Base-by-base conservation (phyloP, 1,140 invertebrate species). In the Heliconius melpomene region DNA sequence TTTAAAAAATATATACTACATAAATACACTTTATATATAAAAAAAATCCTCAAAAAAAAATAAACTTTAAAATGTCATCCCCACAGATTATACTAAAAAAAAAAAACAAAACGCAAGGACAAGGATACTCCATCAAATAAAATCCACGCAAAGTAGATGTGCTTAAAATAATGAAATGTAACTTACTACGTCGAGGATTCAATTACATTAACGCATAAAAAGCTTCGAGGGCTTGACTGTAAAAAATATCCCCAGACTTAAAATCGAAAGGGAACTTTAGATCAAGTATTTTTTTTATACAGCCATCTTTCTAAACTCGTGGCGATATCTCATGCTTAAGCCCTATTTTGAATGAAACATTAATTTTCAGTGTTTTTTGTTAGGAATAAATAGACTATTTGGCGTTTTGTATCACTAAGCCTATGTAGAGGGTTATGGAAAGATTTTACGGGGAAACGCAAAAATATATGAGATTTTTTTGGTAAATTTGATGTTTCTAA, bases 211-310 rank as follows among this genome's bases (percentile, higher is more conserved):
- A 72, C 76, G 71, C 70, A 60, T 77, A 78, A 78, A 78, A 78
- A 78, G 52, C 75, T 29, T 29, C 13, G 74, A 38, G 32, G 38
- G 72, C 72, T 20, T 23, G 50, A 72, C 38, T 52, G 46, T 78
- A 78, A 70, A 54, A 78, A 78, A 72, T 52, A 60, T 78, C 70
- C 70, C 71, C 46, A 72, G 76, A 78, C 71, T 46, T 52, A 40
- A 38, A 52, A 66, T 38, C 38, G 86, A 86, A 88, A 85, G 82
- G 85, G 85, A 84, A 88, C 85, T 85, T 86, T 72, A 79, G 84
- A 86, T 85, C 85, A 82, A 83, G 85, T 83, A 82, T 83, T 82
- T 85, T 88, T 85, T 85, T 66, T 66, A 29, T 16, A 1, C 13
- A 26, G 3, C 60, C 60, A 66, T 26, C 23, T 29, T 29, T 66